Base-by-base conservation (phyloP, 2,797 vertebrate genomes). In the Psittacula derbiana region DNA sequence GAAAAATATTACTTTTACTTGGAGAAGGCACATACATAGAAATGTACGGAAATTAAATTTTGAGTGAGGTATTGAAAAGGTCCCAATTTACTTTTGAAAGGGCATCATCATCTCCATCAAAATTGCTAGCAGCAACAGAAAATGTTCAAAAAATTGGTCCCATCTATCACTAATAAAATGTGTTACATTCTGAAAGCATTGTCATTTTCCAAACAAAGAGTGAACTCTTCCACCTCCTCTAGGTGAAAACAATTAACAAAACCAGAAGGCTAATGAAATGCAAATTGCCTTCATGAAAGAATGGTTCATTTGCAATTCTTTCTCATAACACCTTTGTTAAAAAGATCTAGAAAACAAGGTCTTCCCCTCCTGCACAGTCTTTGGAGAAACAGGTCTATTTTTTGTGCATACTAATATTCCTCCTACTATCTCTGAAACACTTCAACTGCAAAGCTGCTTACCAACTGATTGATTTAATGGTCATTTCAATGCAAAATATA, bases 221-320 rank as follows among this genome's bases (percentile, higher is more conserved):
- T 87, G 89, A 97, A 93, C 91, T 41, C 76, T 96, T 94, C 95
- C 81, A 90, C 94, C 95, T 97, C 91, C 88, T 96, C 90, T 83
- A 85, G 91, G 81, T 95, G 94, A 95, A 97, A 95, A 94, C 78
- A 94, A 96, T 96, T 96, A 97, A 90, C 75, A 92, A 95, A 95
- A 85, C 55, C 58, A 66, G 76, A 93, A 97, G 55, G 92, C 76
- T 97, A 96, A 97, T 96, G 83, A 79, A 79, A 97, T 97, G 97
- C 88, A 97, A 97, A 97, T 97, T 97, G 86, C 86, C 41, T 95
- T 53, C 38, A 7, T 50, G 82, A 80, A 96, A 96, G 67, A 90
- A 91, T 38, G 12, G 76, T 85, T 97, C 71, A 96, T 97, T 96
- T 96, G 92, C 94, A 96, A 95, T 88, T 95, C 91, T 96, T 91